Percentiles rank a stretch among this genome's conserved stretches.
Conservation (phyloP, 1,140 invertebrate genomes). For the Drosophila equinoxialis region DNA sequence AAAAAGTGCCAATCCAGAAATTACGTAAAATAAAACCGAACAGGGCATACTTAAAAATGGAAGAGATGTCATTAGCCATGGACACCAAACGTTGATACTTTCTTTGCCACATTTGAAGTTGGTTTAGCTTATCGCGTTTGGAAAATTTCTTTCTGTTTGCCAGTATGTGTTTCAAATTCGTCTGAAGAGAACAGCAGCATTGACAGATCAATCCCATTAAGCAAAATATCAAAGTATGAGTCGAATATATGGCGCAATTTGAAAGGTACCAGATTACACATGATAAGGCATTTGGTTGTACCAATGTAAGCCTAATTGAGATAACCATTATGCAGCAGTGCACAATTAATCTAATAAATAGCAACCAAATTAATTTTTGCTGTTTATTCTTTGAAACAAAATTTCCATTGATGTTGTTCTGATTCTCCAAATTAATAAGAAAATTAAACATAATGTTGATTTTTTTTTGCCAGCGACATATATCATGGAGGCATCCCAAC, state of each 20-base stretch:
- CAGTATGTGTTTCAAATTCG: neutral
- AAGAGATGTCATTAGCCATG: neutral
- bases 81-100: neutral
- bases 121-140: neutral
- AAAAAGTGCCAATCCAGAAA: neutral
- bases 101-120: neutral
- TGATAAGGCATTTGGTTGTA: neutral
- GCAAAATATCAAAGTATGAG: neutral
- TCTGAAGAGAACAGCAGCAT: neutral
- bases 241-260: neutral
- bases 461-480: slow-evolving; percentile 15
- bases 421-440: slow-evolving; percentile 13
- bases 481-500: slow-evolving; percentile 10
- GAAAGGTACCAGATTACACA: neutral
- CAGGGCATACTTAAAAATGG: neutral
- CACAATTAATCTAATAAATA: neutral
- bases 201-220: slow-evolving; percentile 1
- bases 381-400: neutral
- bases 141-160: neutral
- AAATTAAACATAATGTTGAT: slow-evolving; percentile 19
- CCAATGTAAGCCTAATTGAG: neutral
- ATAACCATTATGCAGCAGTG: neutral
- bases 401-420: neutral
- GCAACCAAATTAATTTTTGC: neutral
- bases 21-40: neutral